Evolutionary conservation across 2,888 invertebrate species (phyloP), one percentile per base, ranked within the genome.

Genomic region (Elysia crispata): DNA sequence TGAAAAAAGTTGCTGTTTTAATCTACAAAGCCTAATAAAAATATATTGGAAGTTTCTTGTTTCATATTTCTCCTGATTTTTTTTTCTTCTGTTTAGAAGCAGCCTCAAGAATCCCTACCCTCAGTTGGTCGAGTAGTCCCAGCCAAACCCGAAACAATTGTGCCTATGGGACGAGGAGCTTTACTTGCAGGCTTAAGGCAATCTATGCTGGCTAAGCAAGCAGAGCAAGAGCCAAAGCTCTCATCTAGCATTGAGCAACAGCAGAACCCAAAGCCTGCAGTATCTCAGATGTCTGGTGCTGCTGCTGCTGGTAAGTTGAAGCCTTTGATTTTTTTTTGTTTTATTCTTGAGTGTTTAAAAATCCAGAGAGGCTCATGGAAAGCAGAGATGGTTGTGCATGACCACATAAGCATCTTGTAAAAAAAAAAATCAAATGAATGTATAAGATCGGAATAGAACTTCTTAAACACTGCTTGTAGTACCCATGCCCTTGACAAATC

Each of bases 131-230:
- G 8, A 23, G 13, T 62, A 18, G 28, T 8, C 67, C 74, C 60
- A 69, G 49, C 57, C 33, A 79, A 79, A 49, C 77, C 80, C 64
- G 41, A 41, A 41, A 11, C 41, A 41, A 20, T 57, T 23, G 73
- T 79, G 28, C 69, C 83, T 20, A 73, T 83, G 70, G 87, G 86
- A 18, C 77, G 87, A 76, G 87, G 86, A 15, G 86, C 86, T 20
- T 76, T 86, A 13, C 78, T 87, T 20, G 83, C 83, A 28, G 77
- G 83, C 1, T 76, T 85, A 13, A 41, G 54, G 67, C 62, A 75
- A 31, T 33, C 75, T n/a, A 30, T 28, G 73, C 18, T 54, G 54
- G 41, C 41, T 41, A 41, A 33, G 33, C 69, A 30, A 5, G 5
- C 62, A 30, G 50, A 57, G 54, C 57, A 25, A 30, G n/a, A 41